Conservation (phyloP, 2,888 invertebrate species). For the Athalia rosae region DNA sequence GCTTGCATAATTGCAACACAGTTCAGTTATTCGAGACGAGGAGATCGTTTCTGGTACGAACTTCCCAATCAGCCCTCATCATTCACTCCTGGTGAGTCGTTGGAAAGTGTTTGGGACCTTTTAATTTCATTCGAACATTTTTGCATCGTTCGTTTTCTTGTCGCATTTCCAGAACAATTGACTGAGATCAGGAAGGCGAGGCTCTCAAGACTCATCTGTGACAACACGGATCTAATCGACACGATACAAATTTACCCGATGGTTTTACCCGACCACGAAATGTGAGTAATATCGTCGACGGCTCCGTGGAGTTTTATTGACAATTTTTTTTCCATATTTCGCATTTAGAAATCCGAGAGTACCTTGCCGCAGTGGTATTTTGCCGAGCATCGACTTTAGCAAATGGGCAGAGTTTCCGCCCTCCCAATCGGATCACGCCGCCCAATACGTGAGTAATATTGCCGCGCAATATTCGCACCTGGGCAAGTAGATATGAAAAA, state of each 20-base stretch:
- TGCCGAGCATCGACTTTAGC: conserved; percentile 90
- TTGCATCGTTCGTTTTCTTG: conserved; percentile 29
- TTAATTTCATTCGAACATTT: not conserved
- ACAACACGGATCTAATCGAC: conserved; percentile 94
- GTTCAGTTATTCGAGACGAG: conserved; percentile 90
- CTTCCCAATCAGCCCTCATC: conserved; percentile 93
- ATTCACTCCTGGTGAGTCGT: conserved; percentile 80
- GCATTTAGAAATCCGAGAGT: conserved; percentile 90
- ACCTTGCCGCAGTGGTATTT: conserved; percentile 90
- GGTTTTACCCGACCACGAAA: conserved; percentile 94
- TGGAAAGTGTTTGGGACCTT: not conserved
- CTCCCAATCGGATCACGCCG: conserved; percentile 71
- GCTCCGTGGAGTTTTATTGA: conserved; percentile 9
- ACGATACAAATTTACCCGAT: conserved; percentile 93
- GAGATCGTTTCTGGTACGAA: conserved; percentile 97
- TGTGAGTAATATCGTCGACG: conserved; percentile 79
- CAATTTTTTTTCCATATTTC: conserved; percentile 41
- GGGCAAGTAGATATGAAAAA: conserved; percentile 63
- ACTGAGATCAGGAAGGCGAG: conserved; percentile 88
- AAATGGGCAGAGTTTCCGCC: conserved; percentile 89
- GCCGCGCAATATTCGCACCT: conserved; percentile 74
- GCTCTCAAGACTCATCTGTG: conserved; percentile 89
- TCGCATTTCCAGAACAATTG: conserved; percentile 81
- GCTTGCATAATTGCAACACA: conserved; percentile 95
- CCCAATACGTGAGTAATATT: conserved; percentile 82